Evolutionary conservation across 2,888 invertebrate genomes (phyloP).

Genomic region (Morpho achilles): DNA sequence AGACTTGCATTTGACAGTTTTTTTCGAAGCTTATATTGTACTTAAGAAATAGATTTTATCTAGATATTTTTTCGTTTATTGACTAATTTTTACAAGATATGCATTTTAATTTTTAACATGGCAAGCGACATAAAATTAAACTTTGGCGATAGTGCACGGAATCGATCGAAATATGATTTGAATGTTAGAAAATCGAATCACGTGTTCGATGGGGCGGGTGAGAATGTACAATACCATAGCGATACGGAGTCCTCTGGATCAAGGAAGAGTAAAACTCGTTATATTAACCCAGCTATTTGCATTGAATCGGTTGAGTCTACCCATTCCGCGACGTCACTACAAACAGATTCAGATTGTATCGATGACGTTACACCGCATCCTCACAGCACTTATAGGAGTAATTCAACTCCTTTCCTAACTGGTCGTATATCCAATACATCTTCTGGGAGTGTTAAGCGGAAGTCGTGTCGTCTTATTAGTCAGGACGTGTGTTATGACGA

Average conservation of each 20-base stretch:
- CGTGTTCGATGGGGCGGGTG: slow-evolving; percentile 67
- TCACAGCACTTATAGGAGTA: slow-evolving; percentile 63
- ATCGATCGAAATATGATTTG: slow-evolving; percentile 38
- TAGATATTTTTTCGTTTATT: slow-evolving; percentile 11
- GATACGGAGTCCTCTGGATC: slow-evolving; percentile 64
- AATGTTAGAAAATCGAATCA: slow-evolving; percentile 50
- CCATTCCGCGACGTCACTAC: slow-evolving; percentile 63
- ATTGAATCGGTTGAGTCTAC: slow-evolving; percentile 71
- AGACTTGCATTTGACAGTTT: slow-evolving; percentile 13
- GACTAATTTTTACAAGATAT: slow-evolving; percentile 21
- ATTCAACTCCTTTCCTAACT: slow-evolving; percentile 64
- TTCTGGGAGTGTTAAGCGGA: slow-evolving; percentile 57
- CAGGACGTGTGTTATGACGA: slow-evolving; percentile 33
- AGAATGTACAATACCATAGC: slow-evolving; percentile 62
- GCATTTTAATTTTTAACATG: slow-evolving; percentile 36
- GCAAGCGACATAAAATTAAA: slow-evolving; percentile 54
- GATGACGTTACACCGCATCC: slow-evolving; percentile 68
- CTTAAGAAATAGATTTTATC: background rate
- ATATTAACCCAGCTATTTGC: slow-evolving; percentile 81
- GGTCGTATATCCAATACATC: slow-evolving; percentile 56
- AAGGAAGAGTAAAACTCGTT: slow-evolving; percentile 67
- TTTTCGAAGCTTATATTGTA: slow-evolving; percentile 1
- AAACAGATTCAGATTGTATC: slow-evolving; percentile 47
- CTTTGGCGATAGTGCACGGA: slow-evolving; percentile 62
- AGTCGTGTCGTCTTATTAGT: slow-evolving; percentile 53